phyloP scores from a whole-genome alignment of 2,113 vertebrate species.

The Marmota flaviventris region DNA sequence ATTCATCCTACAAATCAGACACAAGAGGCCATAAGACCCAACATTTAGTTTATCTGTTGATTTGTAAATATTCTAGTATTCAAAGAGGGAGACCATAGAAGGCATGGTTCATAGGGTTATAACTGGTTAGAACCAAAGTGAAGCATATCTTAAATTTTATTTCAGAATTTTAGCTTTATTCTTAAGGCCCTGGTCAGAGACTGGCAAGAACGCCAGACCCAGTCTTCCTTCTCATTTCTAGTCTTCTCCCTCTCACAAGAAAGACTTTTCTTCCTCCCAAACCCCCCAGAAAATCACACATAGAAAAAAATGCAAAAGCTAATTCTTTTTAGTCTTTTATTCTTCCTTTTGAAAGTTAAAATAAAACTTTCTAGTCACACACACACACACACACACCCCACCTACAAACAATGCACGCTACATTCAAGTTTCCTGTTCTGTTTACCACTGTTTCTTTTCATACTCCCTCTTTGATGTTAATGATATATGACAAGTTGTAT shows the following conservation, averaged over 20 bases:
- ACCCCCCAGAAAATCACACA: too few species aligned
- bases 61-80: background rate
- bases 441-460: background rate
- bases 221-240: background rate
- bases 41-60: background rate
- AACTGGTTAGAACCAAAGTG: background rate
- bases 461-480: background rate
- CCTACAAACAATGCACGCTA: background rate
- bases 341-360: background rate
- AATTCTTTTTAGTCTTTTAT: background rate
- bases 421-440: background rate
- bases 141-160: background rate
- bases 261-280: background rate
- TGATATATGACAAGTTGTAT: background rate
- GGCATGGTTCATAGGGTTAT: background rate
- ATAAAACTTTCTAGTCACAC: background rate
- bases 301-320: background rate
- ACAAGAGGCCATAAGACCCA: background rate
- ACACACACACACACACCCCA: background rate
- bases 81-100: background rate
- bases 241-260: background rate
- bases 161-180: background rate
- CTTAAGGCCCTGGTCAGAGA: background rate
- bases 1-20: background rate
- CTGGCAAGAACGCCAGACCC: background rate